These are phyloP conservation scores for Amphiura filiformis DNA, from an alignment of 35 echinoderm and acorn worm genomes.

Conservation along the genomic window DNA sequence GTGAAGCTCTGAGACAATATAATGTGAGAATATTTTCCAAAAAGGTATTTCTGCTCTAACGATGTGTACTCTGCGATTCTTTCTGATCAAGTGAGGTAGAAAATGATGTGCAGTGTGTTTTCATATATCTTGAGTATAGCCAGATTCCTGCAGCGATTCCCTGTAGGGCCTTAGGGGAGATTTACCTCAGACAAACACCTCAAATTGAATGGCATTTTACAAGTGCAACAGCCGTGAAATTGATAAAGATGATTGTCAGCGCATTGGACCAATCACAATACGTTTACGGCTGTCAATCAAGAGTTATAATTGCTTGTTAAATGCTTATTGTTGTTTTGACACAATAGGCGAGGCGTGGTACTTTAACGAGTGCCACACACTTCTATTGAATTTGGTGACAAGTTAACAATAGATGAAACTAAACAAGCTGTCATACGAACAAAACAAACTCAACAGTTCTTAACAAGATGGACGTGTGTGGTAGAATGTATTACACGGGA, in stretches of 20 bases:
- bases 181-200: neutral
- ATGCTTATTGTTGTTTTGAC: neutral
- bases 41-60: neutral
- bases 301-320: neutral
- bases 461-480: neutral
- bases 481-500: too few species aligned
- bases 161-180: neutral
- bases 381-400: neutral
- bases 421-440: neutral
- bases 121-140: neutral
- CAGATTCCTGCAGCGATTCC: neutral
- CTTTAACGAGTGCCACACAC: neutral
- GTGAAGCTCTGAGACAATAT: too few species aligned
- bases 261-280: neutral
- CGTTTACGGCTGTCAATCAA: neutral
- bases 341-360: constrained; percentile 3
- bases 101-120: neutral
- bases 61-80: neutral
- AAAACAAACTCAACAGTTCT: neutral
- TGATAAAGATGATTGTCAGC: neutral
- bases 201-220: neutral
- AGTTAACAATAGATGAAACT: neutral
- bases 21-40: too few species aligned
- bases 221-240: neutral
- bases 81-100: neutral